Evolutionary conservation across 2,797 vertebrate species (phyloP).

Genomic region (Podarcis lilfordi): DNA sequence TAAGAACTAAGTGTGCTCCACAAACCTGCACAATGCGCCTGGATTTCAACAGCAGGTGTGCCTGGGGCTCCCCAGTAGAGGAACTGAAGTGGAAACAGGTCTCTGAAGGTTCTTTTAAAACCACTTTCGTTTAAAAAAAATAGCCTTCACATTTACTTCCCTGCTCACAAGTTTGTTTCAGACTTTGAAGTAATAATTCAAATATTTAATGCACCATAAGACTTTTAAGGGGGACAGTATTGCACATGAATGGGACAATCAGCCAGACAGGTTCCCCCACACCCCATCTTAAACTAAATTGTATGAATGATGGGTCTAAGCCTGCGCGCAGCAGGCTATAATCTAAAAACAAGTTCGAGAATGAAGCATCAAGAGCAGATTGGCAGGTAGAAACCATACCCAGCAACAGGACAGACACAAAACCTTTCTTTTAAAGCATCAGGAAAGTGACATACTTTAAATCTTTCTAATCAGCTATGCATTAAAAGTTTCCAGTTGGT

Average conservation of each 20-base stretch:
- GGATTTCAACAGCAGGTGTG: not conserved
- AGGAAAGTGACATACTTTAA: slow-evolving; percentile 74
- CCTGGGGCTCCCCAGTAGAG: not conserved
- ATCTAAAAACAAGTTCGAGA: slow-evolving; percentile 67
- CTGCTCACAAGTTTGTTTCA: slow-evolving; percentile 26
- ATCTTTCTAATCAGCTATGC: slow-evolving; percentile 75
- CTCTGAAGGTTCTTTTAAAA: not conserved
- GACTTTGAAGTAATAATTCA: slow-evolving; percentile 7
- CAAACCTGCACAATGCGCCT: not conserved
- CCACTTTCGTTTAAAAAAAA: not conserved
- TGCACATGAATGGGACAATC: slow-evolving; percentile 79
- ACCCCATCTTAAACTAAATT: slow-evolving; percentile 49
- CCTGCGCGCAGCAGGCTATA: slow-evolving; percentile 67
- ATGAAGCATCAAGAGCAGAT: slow-evolving; percentile 62
- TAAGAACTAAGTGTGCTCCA: not conserved
- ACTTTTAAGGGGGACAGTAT: slow-evolving; percentile 73
- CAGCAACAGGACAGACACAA: slow-evolving; percentile 75
- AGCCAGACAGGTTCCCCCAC: slow-evolving; percentile 7
- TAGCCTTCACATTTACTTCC: slow-evolving; percentile 46
- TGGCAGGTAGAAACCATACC: slow-evolving; percentile 66
- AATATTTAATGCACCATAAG: slow-evolving; percentile 58
- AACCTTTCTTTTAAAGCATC: slow-evolving; percentile 74
- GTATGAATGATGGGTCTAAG: slow-evolving; percentile 50
- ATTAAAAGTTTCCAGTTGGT: slow-evolving; percentile 75
- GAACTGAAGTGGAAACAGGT: not conserved